Evolutionary conservation across 1,140 invertebrate genomes (phyloP).

Genomic region (Ruditapes philippinarum): DNA sequence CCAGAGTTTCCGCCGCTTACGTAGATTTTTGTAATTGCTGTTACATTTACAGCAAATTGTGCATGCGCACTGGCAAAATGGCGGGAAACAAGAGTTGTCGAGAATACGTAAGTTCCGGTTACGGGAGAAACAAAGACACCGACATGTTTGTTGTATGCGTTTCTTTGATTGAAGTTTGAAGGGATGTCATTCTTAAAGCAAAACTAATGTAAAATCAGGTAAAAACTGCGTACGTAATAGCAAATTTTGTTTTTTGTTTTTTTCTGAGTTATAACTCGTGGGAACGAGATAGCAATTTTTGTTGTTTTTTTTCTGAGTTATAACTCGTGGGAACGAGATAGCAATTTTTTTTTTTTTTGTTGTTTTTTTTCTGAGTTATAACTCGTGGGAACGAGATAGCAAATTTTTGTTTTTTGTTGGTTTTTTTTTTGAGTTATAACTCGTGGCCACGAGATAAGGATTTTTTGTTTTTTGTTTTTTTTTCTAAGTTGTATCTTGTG

Average conservation of each 20-base stretch:
- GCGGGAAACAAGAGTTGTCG: neutral
- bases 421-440: too few species aligned
- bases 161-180: constrained; percentile 13
- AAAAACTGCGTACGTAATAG: neutral
- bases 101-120: neutral
- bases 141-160: neutral
- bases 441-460: too few species aligned
- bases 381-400: too few species aligned
- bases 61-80: neutral
- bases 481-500: too few species aligned
- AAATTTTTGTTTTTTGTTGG: too few species aligned
- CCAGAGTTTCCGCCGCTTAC: neutral
- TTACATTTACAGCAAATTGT: neutral
- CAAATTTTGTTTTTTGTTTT: neutral
- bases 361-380: too few species aligned
- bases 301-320: neutral
- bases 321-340: neutral
- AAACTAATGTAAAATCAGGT: neutral
- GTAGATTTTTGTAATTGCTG: neutral
- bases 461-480: too few species aligned
- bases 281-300: neutral
- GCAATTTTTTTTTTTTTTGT: neutral
- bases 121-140: constrained; percentile 7
- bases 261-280: neutral
- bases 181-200: neutral